Conservation (phyloP, 2,888 invertebrate species). For the Folsomia manolachei region DNA sequence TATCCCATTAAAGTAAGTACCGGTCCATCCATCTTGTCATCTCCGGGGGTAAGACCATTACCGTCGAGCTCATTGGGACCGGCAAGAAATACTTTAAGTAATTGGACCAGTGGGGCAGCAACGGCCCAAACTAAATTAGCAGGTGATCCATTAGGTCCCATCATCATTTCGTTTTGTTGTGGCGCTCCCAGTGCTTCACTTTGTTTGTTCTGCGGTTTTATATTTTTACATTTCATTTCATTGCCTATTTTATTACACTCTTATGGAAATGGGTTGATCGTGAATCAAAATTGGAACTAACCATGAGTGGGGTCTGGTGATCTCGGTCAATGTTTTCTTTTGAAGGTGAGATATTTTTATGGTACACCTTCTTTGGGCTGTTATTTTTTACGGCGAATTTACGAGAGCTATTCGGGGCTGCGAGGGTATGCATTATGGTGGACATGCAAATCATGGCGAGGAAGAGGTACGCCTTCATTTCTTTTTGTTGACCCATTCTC, state of each 20-base stretch:
- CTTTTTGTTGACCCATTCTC: constrained; percentile 56
- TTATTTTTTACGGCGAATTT: constrained; percentile 88
- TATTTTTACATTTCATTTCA: too few species aligned
- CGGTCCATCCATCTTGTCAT: constrained; percentile 48
- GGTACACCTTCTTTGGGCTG: constrained; percentile 75
- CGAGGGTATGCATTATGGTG: constrained; percentile 66
- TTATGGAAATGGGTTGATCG: not conserved
- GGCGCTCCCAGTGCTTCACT: constrained; percentile 9
- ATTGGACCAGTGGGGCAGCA: constrained; percentile 46
- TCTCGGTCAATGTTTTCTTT: constrained; percentile 12
- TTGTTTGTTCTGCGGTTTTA: constrained; percentile 23
- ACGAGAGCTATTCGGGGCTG: constrained; percentile 62
- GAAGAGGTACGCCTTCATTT: constrained; percentile 68
- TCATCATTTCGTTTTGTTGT: not conserved
- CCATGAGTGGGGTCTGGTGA: not conserved
- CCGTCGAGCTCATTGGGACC: constrained; percentile 68
- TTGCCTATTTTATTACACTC: too few species aligned
- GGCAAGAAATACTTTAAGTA: constrained; percentile 49
- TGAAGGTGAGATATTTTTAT: constrained; percentile 33
- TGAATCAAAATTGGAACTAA: not conserved
- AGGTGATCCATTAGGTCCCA: constrained; percentile 30
- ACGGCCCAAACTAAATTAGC: constrained; percentile 43
- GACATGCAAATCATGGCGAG: constrained; percentile 68
- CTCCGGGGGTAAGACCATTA: constrained; percentile 61
- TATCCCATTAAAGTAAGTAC: constrained; percentile 12